These are phyloP conservation scores for Bathynomus jamesi DNA, from an alignment of 1,140 invertebrate genomes.

Conservation along the genomic window DNA sequence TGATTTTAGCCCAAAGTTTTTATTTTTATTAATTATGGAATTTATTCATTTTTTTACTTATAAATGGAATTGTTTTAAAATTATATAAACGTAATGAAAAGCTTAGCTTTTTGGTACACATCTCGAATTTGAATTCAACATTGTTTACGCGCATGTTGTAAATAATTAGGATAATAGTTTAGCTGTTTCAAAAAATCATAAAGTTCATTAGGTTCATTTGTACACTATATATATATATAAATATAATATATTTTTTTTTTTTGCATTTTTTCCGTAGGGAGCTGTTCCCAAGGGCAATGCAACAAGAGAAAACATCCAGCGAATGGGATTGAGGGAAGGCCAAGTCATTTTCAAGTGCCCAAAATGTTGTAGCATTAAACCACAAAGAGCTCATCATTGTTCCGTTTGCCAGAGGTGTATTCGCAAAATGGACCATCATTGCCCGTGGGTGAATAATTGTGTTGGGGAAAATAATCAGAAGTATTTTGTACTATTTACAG, in stretches of 20 bases:
- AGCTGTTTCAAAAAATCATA: too few relatives aligned
- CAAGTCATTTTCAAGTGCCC: conserved; percentile 96
- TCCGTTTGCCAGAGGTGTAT: conserved; percentile 94
- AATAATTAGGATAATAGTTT: too few relatives aligned
- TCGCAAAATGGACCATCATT: conserved; percentile 98
- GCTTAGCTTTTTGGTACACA: too few relatives aligned
- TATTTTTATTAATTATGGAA: too few relatives aligned
- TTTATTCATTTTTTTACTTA: too few relatives aligned
- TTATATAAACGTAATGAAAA: too few relatives aligned
- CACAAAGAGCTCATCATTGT: conserved; percentile 96
- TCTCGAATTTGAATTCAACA: too few relatives aligned
- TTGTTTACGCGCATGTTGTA: too few relatives aligned
- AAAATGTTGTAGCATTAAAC: conserved; percentile 98
- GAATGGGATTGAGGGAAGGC: conserved; percentile 84
- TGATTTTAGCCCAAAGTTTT: too few relatives aligned
- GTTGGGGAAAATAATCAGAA: conserved; percentile 99
- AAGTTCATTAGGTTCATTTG: too few relatives aligned
- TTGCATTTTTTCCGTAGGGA: conserved; percentile 47
- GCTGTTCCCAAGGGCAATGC: conserved; percentile 98
- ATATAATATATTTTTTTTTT: neutral
- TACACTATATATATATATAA: too few relatives aligned
- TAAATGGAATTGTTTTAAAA: too few relatives aligned
- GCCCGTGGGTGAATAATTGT: conserved; percentile 98
- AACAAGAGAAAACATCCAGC: conserved; percentile 94
- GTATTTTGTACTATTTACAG: conserved; percentile 97